Evolutionary conservation across 2,113 vertebrate species (phyloP).

Genomic region (Cinclus cinclus): DNA sequence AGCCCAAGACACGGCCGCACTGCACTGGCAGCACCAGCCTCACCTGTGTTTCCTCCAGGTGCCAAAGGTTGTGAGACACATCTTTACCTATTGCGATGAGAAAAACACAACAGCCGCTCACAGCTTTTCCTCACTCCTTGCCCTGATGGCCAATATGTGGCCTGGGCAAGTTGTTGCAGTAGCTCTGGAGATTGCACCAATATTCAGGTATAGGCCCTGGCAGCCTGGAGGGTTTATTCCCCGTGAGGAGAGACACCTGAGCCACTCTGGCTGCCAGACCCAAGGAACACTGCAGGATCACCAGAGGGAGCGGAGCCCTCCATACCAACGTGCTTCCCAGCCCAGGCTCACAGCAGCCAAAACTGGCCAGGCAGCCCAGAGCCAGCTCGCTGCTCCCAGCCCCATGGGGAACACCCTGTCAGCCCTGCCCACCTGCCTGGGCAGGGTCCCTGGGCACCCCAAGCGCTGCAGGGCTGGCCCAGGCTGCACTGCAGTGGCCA

Average conservation of each 20-base stretch:
- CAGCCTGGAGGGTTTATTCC: neutral
- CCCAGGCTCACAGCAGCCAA: neutral
- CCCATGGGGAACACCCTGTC: no score
- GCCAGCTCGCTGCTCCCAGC: neutral
- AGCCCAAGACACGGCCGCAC: neutral
- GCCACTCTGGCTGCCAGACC: neutral
- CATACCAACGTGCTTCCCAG: neutral
- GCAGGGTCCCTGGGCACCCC: no score
- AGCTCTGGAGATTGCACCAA: neutral
- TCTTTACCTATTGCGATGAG: neutral
- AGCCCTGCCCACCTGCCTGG: neutral
- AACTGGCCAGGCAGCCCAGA: neutral
- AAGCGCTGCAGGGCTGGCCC: no score
- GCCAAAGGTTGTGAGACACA: neutral
- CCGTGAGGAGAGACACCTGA: neutral
- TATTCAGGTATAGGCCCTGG: neutral
- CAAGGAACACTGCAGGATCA: neutral
- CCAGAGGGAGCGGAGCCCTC: neutral
- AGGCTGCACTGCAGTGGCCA: neutral
- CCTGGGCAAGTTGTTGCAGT: rapidly evolving
- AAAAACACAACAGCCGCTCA: rapidly evolving
- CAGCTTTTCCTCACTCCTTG: rapidly evolving
- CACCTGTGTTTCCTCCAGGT: neutral
- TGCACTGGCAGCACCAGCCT: neutral
- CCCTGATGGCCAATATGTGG: rapidly evolving